Evolutionary conservation across 1,140 invertebrate species (phyloP), one percentile per base, ranked within the genome.

Genomic region (Mamestra configurata): DNA sequence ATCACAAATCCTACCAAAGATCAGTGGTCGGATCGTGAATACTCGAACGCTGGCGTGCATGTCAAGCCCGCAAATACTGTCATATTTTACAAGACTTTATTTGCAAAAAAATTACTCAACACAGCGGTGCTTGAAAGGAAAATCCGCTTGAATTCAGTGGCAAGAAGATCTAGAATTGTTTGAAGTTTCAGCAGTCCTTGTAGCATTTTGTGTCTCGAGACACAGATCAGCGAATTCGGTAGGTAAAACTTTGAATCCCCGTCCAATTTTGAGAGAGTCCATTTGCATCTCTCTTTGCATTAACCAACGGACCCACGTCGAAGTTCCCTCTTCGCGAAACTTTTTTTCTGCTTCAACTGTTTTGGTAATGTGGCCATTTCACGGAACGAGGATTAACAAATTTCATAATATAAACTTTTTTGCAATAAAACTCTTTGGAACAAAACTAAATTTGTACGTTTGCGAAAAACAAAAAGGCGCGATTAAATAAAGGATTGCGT

Each of bases 251-350:
- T 90, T 86, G 84, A 85, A 86, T 86, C 82, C 86, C 80, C 83
- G 82, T 90, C 81, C 84, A 90, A 89, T 89, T 91, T 90, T 51
- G 82, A 78, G 77, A 85, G 83, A 84, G 83, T 84, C 78, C 83
- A 92, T 91, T 92, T 92, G 88, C 88, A 91, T 90, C 79, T 88
- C 83, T 87, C 77, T 83, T 80, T 84, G 68, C 81, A 85, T 88
- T 89, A 88, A 86, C 79, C 83, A 89, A 87, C 77, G 81, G 77
- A 81, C 49, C 46, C 59, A 24, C 3, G 15, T 72, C 15, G 35
- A 82, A 79, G 53, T 79, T 82, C 53, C 10, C 64, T 51, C 37
- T 43, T 82, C 68, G 43, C 64, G 57, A 79, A 77, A 77, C 57
- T 77, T 70, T 59, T 77, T 76, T 35, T 75, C 11, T 71, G 51